Evolutionary conservation across 35 echinoderm and acorn worm species (phyloP), one percentile per base, ranked within the genome.

Genomic region (Chiridota heheva): DNA sequence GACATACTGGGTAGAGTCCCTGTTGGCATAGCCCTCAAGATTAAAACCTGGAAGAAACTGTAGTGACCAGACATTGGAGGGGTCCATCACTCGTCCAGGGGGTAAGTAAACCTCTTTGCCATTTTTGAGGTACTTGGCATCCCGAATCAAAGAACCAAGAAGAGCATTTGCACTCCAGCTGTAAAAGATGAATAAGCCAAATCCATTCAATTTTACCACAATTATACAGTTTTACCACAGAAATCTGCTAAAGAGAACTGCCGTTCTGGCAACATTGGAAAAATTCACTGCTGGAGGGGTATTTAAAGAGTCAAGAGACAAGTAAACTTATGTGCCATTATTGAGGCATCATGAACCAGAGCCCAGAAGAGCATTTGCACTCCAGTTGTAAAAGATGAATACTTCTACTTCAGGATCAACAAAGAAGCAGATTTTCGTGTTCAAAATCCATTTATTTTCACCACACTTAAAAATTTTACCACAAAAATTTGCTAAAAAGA

Each of bases 1-100:
- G 42, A 88, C 77, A 48, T 97, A 97, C 36, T 78, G 59, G 18
- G 89, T 97, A 18, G 93, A 86, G 56, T 97, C 93, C 17, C 93
- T 77, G 44, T 97, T 97, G 58, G 68, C 81, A 49, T 88, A 97
- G 8, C 93, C 93, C 60, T 97, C 88, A 40, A 97, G 93, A 68
- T 97, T 91, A 65, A 97, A 97, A 0, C 93, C 93, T 44, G 93
- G 93, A 39, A 97, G 36, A 70, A 97, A 97, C 43, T 84, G 73
- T 63, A 97, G 78, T 38, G 77, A 17, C 36, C 67, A 60, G 65
- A 95, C 81, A 53, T 93, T 93, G 36, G 65, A 33, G 2, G 78
- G 30, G 27, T 97, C 70, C 84, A 97, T 76, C 15, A 91, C 45
- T 66, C 82, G 73, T 5, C 93, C 93, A 26, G 88, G 93, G 27